phyloP scores from a whole-genome alignment of 2,113 vertebrate species.

The Balaeniceps rex region DNA sequence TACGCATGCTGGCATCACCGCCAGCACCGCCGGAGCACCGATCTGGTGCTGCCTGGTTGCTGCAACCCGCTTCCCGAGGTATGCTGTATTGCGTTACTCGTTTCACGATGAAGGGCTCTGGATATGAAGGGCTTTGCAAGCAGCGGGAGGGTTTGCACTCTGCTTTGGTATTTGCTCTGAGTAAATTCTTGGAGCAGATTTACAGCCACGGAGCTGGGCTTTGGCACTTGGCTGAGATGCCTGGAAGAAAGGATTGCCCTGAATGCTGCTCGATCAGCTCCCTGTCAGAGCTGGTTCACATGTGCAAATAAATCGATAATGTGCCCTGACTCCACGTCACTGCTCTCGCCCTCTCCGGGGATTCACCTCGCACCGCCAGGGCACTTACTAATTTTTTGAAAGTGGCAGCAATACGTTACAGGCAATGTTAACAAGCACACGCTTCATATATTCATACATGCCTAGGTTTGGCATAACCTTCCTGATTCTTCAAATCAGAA shows the following conservation, averaged over 20 bases:
- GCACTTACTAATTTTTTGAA: not conserved
- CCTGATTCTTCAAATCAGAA: not conserved
- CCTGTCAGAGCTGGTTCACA: not conserved
- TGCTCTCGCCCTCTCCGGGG: not conserved
- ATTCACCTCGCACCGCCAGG: fast-evolving
- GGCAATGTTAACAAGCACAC: fast-evolving
- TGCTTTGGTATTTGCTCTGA: not conserved
- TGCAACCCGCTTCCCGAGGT: not conserved
- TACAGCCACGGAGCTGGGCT: not conserved
- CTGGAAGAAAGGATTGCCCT: not conserved
- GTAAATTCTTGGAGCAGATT: not conserved
- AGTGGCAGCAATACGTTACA: fast-evolving
- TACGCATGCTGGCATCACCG: not conserved
- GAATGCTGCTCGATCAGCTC: not conserved
- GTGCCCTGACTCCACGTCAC: fast-evolving
- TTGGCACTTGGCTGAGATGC: not conserved
- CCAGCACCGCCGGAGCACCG: not conserved
- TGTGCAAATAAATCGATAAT: not conserved
- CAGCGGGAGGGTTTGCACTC: not conserved
- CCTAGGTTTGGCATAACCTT: not conserved
- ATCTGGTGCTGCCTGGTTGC: not conserved
- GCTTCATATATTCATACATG: fast-evolving
- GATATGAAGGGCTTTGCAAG: not conserved
- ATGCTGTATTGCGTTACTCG: fast-evolving
- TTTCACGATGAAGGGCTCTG: not conserved